A percentile compares a stretch with the other conserved stretches of the same genome.
Conservation (phyloP, 2,888 invertebrate genomes). For the Agonopterix alstromeriana region DNA sequence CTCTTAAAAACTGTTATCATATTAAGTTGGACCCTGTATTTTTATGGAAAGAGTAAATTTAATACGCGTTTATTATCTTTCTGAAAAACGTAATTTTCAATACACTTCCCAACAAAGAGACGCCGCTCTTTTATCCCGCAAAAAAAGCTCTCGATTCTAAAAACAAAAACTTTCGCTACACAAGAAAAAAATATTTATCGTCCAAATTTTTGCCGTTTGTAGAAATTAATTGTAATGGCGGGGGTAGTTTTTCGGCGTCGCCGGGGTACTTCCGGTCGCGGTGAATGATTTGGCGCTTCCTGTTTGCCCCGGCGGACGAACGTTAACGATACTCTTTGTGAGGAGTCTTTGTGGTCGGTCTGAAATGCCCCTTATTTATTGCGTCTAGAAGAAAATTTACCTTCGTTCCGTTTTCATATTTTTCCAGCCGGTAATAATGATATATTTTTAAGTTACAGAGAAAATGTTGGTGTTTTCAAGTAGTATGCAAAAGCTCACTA, state of each 20-base stretch:
- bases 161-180: background rate
- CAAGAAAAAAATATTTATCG: constrained; percentile 44
- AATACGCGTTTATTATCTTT: too few relatives aligned
- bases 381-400: constrained; percentile 26
- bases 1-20: too few relatives aligned
- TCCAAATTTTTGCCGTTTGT: constrained; percentile 33
- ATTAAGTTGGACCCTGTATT: too few relatives aligned
- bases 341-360: constrained; percentile 25
- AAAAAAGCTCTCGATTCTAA: background rate
- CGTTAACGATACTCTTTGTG: constrained; percentile 46
- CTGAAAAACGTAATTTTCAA: background rate
- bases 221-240: constrained; percentile 50
- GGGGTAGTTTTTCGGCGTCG: constrained; percentile 42
- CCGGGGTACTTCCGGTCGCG: constrained; percentile 46
- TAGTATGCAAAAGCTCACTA: too few relatives aligned
- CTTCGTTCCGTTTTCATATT: background rate
- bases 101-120: background rate
- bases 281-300: constrained; percentile 67
- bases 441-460: too few relatives aligned
- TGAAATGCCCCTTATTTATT: constrained; percentile 40
- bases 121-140: background rate
- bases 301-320: constrained; percentile 29
- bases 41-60: too few relatives aligned
- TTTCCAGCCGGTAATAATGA: background rate
- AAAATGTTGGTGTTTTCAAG: too few relatives aligned